These are phyloP conservation scores for Vanessa atalanta DNA, from an alignment of 1,140 invertebrate species.

Conservation along the genomic window DNA sequence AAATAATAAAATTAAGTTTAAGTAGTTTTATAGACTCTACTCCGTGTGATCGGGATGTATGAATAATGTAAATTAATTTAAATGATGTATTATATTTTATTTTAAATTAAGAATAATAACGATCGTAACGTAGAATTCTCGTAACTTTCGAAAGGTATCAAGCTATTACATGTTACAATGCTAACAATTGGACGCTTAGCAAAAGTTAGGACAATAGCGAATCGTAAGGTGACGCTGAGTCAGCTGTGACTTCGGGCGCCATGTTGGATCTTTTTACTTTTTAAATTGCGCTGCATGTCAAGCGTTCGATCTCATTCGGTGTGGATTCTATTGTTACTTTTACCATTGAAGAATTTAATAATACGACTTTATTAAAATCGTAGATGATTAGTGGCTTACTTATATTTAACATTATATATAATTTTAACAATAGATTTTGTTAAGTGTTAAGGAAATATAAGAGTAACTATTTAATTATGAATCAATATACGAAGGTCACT, in stretches of 20 bases:
- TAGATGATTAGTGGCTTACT: neutral
- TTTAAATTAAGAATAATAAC: neutral
- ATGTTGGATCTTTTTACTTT: conserved; percentile 67
- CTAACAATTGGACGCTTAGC: conserved; percentile 24
- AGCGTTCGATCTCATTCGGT: conserved; percentile 57
- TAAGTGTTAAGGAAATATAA: conserved; percentile 4
- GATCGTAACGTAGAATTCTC: neutral
- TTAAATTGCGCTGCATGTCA: conserved; percentile 62
- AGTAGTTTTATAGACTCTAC: no score
- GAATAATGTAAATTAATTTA: neutral
- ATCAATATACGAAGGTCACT: neutral
- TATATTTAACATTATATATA: neutral
- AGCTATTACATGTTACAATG: conserved; percentile 17
- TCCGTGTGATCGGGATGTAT: no score
- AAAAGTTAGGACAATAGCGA: conserved; percentile 43
- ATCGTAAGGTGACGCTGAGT: conserved; percentile 63
- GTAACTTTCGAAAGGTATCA: conserved; percentile 5
- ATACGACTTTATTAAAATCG: neutral
- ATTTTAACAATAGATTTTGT: conserved; percentile 1
- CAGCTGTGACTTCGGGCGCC: conserved; percentile 64
- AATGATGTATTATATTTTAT: neutral
- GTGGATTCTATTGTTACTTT: conserved; percentile 48
- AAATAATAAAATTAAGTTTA: no score
- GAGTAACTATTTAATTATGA: neutral
- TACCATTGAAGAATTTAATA: conserved; percentile 1